A percentile compares a stretch with the other conserved stretches of the same genome.
These are phyloP conservation scores for Halocaridina rubra DNA, from an alignment of 2,888 invertebrate species.

Conservation along the genomic window DNA sequence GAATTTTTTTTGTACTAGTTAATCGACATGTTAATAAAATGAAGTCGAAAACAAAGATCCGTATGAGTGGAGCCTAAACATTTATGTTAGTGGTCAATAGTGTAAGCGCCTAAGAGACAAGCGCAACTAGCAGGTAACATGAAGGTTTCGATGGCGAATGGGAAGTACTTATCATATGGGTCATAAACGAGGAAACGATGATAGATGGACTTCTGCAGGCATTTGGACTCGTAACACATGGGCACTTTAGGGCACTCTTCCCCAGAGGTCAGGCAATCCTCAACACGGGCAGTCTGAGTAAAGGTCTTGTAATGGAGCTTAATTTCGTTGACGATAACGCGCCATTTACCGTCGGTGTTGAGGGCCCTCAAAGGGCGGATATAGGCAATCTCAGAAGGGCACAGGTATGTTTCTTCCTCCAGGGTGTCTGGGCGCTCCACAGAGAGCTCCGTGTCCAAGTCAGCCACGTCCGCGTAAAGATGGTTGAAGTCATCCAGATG, in stretches of 20 bases:
- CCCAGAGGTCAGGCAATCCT: slow-evolving; percentile 58
- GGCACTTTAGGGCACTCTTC: slow-evolving; percentile 63
- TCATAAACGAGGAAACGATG: slow-evolving; percentile 64
- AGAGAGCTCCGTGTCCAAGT: slow-evolving; percentile 3
- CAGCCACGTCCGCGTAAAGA: slow-evolving; percentile 16
- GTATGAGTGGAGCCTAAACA: too few relatives aligned
- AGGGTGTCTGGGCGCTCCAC: slow-evolving; percentile 20
- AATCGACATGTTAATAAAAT: too few relatives aligned
- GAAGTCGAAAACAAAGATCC: background rate
- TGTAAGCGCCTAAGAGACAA: background rate
- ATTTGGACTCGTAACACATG: slow-evolving; percentile 64
- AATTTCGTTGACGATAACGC: slow-evolving; percentile 60
- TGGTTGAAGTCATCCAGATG: slow-evolving; percentile 6
- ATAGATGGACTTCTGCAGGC: slow-evolving; percentile 64
- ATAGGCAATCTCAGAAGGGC: slow-evolving; percentile 32
- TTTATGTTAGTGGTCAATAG: slow-evolving; percentile 64
- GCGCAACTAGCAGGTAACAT: slow-evolving; percentile 55
- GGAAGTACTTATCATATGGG: slow-evolving; percentile 65
- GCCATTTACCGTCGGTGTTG: slow-evolving; percentile 62
- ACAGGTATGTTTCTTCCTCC: slow-evolving; percentile 28
- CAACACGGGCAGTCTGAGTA: slow-evolving; percentile 60
- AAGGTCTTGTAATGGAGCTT: slow-evolving; percentile 37
- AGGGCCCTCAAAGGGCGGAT: slow-evolving; percentile 24
- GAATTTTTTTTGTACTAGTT: background rate
- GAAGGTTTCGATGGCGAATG: slow-evolving; percentile 65